phyloP scores from a whole-genome alignment of 2,113 vertebrate genomes.

The Cettia cetti region DNA sequence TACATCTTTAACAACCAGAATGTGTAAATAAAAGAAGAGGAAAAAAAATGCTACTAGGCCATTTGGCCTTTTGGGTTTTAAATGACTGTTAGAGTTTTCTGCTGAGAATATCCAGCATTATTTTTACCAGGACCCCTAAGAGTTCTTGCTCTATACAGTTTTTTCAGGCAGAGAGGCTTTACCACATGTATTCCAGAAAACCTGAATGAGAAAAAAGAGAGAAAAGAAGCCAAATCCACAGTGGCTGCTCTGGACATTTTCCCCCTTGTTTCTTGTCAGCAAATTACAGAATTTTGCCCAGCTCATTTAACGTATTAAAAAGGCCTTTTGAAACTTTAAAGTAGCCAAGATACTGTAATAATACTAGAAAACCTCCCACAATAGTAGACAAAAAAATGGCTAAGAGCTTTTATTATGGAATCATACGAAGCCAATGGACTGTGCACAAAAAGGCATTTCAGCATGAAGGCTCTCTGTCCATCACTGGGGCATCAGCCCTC shows the following conservation, averaged over 20 bases:
- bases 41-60: not conserved
- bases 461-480: not conserved
- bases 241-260: not conserved
- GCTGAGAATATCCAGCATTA: not conserved
- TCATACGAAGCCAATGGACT: not conserved
- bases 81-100: not conserved
- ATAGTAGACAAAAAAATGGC: not conserved
- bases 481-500: not conserved
- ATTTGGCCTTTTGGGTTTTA: not conserved
- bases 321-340: slow-evolving; percentile 10
- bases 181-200: not conserved
- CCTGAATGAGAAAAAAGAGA: not conserved
- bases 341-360: not conserved
- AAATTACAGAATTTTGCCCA: not conserved
- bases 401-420: slow-evolving; percentile 6
- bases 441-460: slow-evolving; percentile 20
- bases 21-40: not conserved
- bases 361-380: not conserved
- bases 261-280: not conserved
- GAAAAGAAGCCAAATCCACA: not conserved
- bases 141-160: not conserved
- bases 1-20: not conserved
- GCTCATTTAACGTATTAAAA: not conserved
- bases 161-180: not conserved
- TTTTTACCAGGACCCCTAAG: not conserved